Conservation (phyloP, 2,888 invertebrate species). For the Platycnemis pennipes region DNA sequence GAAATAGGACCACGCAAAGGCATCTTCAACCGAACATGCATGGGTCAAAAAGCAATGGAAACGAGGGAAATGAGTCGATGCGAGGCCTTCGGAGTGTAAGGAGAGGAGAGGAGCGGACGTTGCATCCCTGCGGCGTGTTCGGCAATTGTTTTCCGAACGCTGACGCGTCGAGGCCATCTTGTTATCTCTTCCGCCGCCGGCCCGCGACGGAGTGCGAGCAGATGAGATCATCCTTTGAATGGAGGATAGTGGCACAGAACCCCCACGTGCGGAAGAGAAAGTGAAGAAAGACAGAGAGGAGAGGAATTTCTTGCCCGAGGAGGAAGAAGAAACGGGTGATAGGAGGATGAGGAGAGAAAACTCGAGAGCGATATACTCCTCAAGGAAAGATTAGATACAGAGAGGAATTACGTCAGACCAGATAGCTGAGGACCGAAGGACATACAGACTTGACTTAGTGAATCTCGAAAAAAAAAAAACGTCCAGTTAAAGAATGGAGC, state of each 20-base stretch:
- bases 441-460: neutral
- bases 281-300: constrained; percentile 74
- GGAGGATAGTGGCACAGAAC: constrained; percentile 76
- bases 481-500: too few species aligned
- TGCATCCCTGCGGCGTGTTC: neutral
- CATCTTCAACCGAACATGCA: too few species aligned
- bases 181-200: neutral
- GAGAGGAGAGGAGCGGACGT: neutral
- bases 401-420: constrained; percentile 52
- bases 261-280: constrained; percentile 77
- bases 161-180: neutral
- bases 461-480: too few species aligned
- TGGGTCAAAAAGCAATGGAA: too few species aligned
- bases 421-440: neutral
- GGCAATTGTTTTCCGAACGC: neutral
- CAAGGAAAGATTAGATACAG: constrained; percentile 6
- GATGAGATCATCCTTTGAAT: constrained; percentile 73
- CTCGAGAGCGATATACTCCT: neutral
- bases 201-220: constrained; percentile 21
- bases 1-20: too few species aligned
- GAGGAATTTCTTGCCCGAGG: constrained; percentile 50
- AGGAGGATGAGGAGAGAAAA: constrained; percentile 38
- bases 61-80: too few species aligned
- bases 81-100: too few species aligned
- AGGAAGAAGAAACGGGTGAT: constrained; percentile 70